Evolutionary conservation across 2,888 invertebrate genomes (phyloP).

Genomic region (Catocala fraxini): DNA sequence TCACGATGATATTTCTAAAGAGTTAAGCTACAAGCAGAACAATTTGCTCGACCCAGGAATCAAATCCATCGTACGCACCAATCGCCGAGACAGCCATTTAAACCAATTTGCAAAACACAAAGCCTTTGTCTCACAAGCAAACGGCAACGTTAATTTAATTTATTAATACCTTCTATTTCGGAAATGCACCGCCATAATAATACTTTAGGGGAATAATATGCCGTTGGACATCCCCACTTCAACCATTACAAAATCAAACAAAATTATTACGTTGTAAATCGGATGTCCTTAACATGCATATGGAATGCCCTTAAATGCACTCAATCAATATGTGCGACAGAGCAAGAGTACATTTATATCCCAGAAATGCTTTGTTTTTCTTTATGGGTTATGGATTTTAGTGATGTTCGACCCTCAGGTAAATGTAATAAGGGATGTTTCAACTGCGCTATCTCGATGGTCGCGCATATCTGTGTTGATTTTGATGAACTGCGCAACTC

Average conservation of each 20-base stretch:
- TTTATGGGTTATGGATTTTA: background rate
- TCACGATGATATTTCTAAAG: too few relatives aligned
- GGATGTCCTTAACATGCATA: background rate
- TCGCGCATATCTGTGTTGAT: conserved; percentile 4
- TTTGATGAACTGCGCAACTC: conserved; percentile 20
- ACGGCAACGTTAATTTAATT: conserved; percentile 40
- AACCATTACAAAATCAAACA: conserved; percentile 37
- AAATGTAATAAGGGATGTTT: conserved; percentile 13
- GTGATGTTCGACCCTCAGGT: conserved; percentile 13
- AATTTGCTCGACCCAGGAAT: too few relatives aligned
- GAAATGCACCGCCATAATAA: conserved; percentile 46
- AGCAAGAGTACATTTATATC: background rate
- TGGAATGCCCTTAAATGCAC: background rate
- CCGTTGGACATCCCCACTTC: conserved; percentile 38
- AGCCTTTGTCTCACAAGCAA: conserved; percentile 1
- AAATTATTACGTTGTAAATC: background rate
- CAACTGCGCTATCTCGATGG: conserved; percentile 2
- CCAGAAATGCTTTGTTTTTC: background rate
- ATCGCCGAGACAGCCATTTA: too few relatives aligned
- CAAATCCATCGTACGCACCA: too few relatives aligned
- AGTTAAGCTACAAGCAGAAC: too few relatives aligned
- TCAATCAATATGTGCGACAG: conserved; percentile 14
- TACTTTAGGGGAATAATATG: conserved; percentile 35
- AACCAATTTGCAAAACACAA: too few relatives aligned
- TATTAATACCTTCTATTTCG: conserved; percentile 41